phyloP scores from a whole-genome alignment of 1,140 invertebrate species.

The Magallana ariakensis region DNA sequence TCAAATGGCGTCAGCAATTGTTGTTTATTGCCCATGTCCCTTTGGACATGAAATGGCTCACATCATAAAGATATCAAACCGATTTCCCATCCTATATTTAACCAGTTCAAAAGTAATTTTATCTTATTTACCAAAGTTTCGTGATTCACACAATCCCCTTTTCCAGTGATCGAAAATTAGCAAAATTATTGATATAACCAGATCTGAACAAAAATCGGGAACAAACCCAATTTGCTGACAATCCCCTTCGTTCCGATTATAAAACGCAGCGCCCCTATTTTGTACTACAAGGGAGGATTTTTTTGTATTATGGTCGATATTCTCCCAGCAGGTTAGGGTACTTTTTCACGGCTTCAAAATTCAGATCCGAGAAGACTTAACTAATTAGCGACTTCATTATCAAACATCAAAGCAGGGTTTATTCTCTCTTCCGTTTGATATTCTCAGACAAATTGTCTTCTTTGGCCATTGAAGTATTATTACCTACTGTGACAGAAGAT shows the following conservation, averaged over 20 bases:
- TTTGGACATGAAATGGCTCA: not conserved
- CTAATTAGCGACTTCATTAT: constrained; percentile 31
- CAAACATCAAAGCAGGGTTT: not conserved
- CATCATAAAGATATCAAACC: not conserved
- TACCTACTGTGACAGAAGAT: constrained; percentile 13
- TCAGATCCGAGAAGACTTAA: not conserved
- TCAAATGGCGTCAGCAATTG: not conserved
- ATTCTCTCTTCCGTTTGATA: not conserved
- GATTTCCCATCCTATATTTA: not conserved
- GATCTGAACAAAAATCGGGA: not conserved
- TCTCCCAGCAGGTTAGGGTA: not conserved
- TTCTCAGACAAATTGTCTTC: constrained; percentile 28
- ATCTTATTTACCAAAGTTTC: not conserved
- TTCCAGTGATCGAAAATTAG: constrained; percentile 15
- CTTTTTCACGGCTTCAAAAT: constrained; percentile 1
- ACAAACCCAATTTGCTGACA: not conserved
- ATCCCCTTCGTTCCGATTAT: not conserved
- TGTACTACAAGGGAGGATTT: not conserved
- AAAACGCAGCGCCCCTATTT: not conserved
- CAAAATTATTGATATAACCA: not conserved
- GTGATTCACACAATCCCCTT: not conserved
- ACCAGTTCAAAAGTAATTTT: not conserved
- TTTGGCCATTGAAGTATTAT: constrained; percentile 12
- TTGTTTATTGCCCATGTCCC: not conserved
- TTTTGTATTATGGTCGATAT: not conserved